Base-by-base conservation (phyloP, 1,140 invertebrate genomes). In the Bombus turneri region DNA sequence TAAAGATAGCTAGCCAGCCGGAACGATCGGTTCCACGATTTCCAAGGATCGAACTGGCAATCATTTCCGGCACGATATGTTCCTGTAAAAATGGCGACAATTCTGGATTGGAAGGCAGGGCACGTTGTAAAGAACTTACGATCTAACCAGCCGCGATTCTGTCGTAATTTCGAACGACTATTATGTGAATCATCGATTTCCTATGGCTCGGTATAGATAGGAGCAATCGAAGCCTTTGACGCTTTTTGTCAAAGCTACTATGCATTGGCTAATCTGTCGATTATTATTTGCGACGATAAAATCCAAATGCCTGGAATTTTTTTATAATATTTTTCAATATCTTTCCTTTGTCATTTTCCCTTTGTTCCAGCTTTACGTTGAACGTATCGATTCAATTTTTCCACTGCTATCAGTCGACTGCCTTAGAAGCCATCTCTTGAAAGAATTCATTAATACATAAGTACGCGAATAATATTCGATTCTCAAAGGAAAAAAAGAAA, bases 121-220 rank as follows among this genome's bases (percentile, higher is more conserved):
- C 75, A 41, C 57, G 28, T 28, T 68, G 1, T 10, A 31, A 69
- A 80, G 43, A 53, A 80, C 64, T 37, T 53, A n/a, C 78, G 2
- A 80, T 53, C 31, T 15, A 53, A 28, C 12, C 43, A 31, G 5
- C 13, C 18, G 31, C 41, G 43, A 69, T 68, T 68, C 76, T 34
- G 18, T 79, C 39, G 77, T 69, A 53, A 69, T 68, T 78, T 78
- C 75, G 37, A 68, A 3, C 78, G 25, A 3, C 34, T 25, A 53
- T 80, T 80, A 39, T 22, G 28, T 18, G 64, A 69, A 80, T 69
- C 78, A 69, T 69, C 78, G 78, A 69, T 80, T 69, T 69, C 34
- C 66, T 53, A 69, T 69, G 18, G 2, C 12, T 34, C 5, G 39
- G 22, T 37, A 68, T 68, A 68, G 68, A 80, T n/a, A 69, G n/a